A percentile compares a stretch with the other conserved stretches of the same genome.
phyloP scores from a whole-genome alignment of 2,797 vertebrate genomes.

The Leuciscus waleckii region DNA sequence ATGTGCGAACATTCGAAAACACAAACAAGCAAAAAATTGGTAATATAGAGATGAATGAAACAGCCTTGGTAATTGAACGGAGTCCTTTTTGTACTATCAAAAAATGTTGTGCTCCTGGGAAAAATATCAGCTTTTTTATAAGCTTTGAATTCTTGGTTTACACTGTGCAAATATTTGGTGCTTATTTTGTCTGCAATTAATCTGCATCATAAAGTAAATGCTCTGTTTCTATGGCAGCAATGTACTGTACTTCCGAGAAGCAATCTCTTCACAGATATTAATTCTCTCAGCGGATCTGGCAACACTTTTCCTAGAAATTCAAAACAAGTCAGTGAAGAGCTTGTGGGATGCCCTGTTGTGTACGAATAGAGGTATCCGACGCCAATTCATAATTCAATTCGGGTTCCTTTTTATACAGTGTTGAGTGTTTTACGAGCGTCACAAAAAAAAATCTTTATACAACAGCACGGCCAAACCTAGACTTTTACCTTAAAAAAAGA shows the following conservation, averaged over 20 bases:
- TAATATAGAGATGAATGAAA: not conserved
- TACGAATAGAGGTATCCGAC: not conserved
- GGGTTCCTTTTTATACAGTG: not conserved
- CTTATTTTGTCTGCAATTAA: slow-evolving; percentile 1
- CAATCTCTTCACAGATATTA: slow-evolving; percentile 7
- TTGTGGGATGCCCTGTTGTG: not conserved
- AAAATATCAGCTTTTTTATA: slow-evolving; percentile 6
- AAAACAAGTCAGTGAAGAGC: slow-evolving; percentile 1
- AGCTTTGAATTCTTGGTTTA: not conserved
- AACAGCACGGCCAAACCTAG: not conserved
- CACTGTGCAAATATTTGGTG: not conserved
- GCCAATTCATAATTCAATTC: not conserved
- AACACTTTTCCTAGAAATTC: not conserved
- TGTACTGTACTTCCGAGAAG: not conserved
- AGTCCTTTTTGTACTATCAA: not conserved
- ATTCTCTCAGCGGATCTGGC: not conserved
- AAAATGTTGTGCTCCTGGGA: not conserved
- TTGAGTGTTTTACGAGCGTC: not conserved
- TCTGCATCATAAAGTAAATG: slow-evolving; percentile 20
- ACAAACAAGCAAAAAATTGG: not conserved
- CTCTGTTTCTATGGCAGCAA: slow-evolving; percentile 26
- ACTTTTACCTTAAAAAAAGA: not conserved
- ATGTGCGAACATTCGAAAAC: slow-evolving; percentile 9
- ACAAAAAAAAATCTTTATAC: not conserved
- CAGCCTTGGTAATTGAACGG: not conserved